Base-by-base conservation (phyloP, 2,888 invertebrate species). In the Spisula solida region DNA sequence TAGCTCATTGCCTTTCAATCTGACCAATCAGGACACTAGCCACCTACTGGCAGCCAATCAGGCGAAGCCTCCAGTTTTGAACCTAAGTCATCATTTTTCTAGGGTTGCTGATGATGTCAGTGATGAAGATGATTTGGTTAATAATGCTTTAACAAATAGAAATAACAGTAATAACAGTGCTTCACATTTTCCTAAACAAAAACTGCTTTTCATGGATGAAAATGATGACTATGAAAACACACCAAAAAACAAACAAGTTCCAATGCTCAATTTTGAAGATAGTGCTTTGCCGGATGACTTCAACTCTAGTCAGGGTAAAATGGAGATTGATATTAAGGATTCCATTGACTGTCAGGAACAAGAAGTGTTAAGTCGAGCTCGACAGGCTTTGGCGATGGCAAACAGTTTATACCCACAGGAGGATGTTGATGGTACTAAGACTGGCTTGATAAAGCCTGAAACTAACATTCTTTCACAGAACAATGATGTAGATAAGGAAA, bases 1-100 rank as follows among this genome's bases (percentile, higher is more conserved):
- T 91, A 82, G 92, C 81, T 93, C 93, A 16, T 70, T 94, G 85
- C 95, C 95, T 55, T 92, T 94, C 56, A 93, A 92, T 86, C 85
- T 93, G 85, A 93, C 93, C 86, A 92, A 88, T 86, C 92, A 88
- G 78, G 93, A 93, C 14, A 83, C 89, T 47, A 88, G 88, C 83
- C 90, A 87, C 25, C 29, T 81, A 18, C 70, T 84, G n/a, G 51
- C 89, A 48, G 79, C 88, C 82, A 89, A 79, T 87, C 88, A 82
- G 51, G 88, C 90, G 1, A 85, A 86, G 70, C 86, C 90, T 66
- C 88, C 90, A n/a, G 87, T 90, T 34, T 88, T 89, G 31, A 92
- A 89, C 75, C 81, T 92, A 47, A 87, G 84, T 75, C 86, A 89
- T 25, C 88, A 90, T 34, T 82, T 89, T 86, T 86, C 90, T n/a